Evolutionary conservation across 35 echinoderm and acorn worm species (phyloP), one percentile per base, ranked within the genome.

Genomic region (Holothuria glaberrima): DNA sequence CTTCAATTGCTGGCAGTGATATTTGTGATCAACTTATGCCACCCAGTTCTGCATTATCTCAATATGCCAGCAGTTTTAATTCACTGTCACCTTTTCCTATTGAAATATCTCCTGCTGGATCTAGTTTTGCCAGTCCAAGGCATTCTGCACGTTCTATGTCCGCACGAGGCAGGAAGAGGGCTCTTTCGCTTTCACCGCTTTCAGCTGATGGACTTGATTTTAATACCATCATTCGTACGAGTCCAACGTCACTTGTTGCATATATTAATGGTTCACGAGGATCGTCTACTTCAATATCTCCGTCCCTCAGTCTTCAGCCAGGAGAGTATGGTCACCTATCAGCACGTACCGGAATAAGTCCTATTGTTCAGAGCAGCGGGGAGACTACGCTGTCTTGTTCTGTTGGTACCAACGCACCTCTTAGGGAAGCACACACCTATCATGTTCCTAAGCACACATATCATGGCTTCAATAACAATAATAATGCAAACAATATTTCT

Each of bases 51-150:
- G 93, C 97, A 31, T 77, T 99, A 91, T 99, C 97, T 34, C 97
- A 95, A 14, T 99, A 99, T 86, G 93, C 97, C 48, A 95, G 93
- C 75, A 95, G 93, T 71, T 93, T 93, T 44, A 95, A 93, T 76
- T 99, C 97, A 32, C 91, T 98, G 54, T 99, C 97, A 35, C 97
- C 97, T 29, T 99, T 99, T 65, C 97, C 97, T 14, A 82, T 95
- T 59, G 97, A 99, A 81, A 85, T 95, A 9, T 99, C 97, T 46
- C 97, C 97, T 16, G 89, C 93, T 45, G 91, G 97, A 17, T 99
- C 97, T n/a, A 99, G 97, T 63, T 99, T 99, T 81, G 97, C 97
- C 14, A 99, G 97, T 93, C 97, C 97, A 1, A 80, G 97, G 38
- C 93, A 94, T 44, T 99, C 97, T 28, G 97, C 97, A 26, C 81